Conservation (phyloP, 2,113 vertebrate species). For the Lycocorax pyrrhopterus region DNA sequence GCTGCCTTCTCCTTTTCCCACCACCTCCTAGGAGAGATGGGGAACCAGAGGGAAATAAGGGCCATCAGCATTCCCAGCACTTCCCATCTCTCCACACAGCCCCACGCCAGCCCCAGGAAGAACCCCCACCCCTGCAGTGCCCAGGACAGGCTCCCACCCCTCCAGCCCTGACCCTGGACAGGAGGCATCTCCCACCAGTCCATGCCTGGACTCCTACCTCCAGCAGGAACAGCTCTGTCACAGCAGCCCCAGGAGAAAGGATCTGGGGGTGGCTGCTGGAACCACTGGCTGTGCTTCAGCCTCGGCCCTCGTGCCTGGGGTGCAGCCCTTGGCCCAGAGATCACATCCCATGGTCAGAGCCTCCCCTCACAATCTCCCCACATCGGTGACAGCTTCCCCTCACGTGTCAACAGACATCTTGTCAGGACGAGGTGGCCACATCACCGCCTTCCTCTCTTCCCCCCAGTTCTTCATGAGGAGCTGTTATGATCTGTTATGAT, state of each 20-base stretch:
- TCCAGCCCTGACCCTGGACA: neutral
- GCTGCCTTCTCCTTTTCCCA: neutral
- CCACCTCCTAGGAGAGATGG: neutral
- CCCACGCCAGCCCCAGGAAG: accelerated
- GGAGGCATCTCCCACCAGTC: neutral
- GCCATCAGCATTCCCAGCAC: accelerated
- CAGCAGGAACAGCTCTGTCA: neutral
- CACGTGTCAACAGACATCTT: neutral
- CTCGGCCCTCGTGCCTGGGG: neutral
- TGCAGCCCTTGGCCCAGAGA: neutral
- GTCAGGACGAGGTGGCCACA: neutral
- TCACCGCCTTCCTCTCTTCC: neutral
- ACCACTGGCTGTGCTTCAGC: neutral
- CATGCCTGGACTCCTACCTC: neutral
- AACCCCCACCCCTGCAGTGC: accelerated
- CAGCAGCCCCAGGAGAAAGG: neutral
- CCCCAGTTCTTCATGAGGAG: neutral
- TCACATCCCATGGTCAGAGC: neutral
- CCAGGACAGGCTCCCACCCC: neutral
- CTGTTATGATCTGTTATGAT: neutral
- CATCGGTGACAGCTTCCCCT: neutral
- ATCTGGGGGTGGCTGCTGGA: neutral
- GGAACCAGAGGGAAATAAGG: neutral
- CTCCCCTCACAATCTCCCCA: neutral
- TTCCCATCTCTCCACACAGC: neutral